These are phyloP conservation scores for Sigmodon hispidus DNA, from an alignment of 2,113 vertebrate genomes.

Conservation along the genomic window DNA sequence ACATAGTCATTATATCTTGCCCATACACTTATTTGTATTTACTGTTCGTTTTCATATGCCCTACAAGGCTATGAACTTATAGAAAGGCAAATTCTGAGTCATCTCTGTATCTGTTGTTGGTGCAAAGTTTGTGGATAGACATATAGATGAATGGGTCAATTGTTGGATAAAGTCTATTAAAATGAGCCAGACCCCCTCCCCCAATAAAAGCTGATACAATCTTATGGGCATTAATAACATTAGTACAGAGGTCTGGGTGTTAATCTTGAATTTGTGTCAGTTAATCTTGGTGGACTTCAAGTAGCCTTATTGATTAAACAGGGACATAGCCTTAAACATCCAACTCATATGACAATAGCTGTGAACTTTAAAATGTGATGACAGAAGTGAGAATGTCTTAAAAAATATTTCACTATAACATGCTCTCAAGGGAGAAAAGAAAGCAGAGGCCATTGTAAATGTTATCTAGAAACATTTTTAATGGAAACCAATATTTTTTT, in stretches of 20 bases:
- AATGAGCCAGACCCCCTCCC: neutral
- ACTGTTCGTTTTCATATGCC: neutral
- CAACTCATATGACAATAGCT: neutral
- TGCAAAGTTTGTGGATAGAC: constrained; percentile 27
- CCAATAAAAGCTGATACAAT: neutral
- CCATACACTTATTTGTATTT: neutral
- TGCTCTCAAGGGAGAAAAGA: neutral
- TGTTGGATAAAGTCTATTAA: constrained; percentile 7
- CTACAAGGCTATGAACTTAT: neutral
- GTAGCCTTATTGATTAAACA: constrained; percentile 45
- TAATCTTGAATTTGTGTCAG: constrained; percentile 19
- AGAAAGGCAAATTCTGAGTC: constrained; percentile 35
- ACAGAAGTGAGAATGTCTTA: constrained; percentile 22
- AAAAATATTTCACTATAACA: constrained; percentile 53
- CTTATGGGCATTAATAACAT: neutral
- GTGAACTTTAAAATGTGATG: constrained; percentile 40
- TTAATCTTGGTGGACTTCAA: constrained; percentile 48
- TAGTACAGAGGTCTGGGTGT: neutral
- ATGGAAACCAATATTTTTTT: constrained; percentile 45
- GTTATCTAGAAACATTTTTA: constrained; percentile 60
- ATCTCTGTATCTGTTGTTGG: neutral
- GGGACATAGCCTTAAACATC: constrained; percentile 21
- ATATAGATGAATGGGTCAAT: constrained; percentile 7
- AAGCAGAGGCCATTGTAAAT: neutral
- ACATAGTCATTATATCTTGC: neutral